phyloP scores from a whole-genome alignment of 2,113 vertebrate species.

The Pungitius pungitius region DNA sequence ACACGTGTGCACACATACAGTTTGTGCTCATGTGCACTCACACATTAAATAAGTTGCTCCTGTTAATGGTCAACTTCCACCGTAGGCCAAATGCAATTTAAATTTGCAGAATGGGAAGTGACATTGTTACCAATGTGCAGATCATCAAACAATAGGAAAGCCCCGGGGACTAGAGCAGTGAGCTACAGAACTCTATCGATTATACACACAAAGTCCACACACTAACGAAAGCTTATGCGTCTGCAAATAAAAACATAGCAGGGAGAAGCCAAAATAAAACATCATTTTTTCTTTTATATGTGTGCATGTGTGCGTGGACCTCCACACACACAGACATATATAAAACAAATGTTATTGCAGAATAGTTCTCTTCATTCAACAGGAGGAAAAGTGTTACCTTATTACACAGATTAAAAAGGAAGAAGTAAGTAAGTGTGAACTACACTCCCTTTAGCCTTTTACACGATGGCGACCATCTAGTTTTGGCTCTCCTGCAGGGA shows the following conservation, averaged over 20 bases:
- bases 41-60: slow-evolving; percentile 5
- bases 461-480: slow-evolving; percentile 8
- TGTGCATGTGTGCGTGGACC: slow-evolving; percentile 3
- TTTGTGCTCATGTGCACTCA: neutral
- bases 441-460: slow-evolving; percentile 8
- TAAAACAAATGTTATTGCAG: neutral
- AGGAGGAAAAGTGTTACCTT: too few species aligned
- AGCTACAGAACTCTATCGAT: slow-evolving; percentile 69
- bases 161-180: slow-evolving; percentile 50
- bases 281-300: slow-evolving; percentile 9
- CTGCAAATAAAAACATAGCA: slow-evolving; percentile 60
- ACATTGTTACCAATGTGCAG: slow-evolving; percentile 66
- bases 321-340: too few species aligned
- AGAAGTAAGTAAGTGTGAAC: slow-evolving; percentile 22
- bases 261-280: slow-evolving; percentile 48
- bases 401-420: slow-evolving; percentile 49
- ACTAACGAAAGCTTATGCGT: slow-evolving; percentile 64
- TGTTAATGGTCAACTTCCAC: slow-evolving; percentile 39
- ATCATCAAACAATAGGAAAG: slow-evolving; percentile 67
- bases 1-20: neutral
- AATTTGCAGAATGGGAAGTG: slow-evolving; percentile 65
- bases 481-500: slow-evolving; percentile 21
- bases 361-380: slow-evolving; percentile 54
- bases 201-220: slow-evolving; percentile 52
- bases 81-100: slow-evolving; percentile 66